Percentiles rank a stretch among this genome's conserved stretches.
phyloP scores from a whole-genome alignment of 2,797 vertebrate genomes.

The Xenentodon cancila region DNA sequence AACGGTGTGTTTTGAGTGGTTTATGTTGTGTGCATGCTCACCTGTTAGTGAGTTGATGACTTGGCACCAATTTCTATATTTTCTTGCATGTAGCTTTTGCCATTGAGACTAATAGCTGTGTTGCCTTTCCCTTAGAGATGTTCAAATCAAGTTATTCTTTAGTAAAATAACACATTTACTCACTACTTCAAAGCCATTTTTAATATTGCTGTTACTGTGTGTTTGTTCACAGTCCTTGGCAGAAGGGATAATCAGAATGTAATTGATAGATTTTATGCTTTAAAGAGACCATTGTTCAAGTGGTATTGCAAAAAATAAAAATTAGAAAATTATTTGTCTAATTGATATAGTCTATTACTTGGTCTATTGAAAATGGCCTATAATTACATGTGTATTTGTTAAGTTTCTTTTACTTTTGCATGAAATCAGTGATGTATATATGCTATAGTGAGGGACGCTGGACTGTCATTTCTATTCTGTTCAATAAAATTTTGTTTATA shows the following conservation, averaged over 20 bases:
- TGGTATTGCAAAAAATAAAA: slow-evolving; percentile 1
- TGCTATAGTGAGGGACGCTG: no score
- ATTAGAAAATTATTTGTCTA: not conserved
- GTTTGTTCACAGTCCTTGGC: not conserved
- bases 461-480: no score
- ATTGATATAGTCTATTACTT: slow-evolving; percentile 12
- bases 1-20: slow-evolving; percentile 27
- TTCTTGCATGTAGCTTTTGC: slow-evolving; percentile 13
- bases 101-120: slow-evolving; percentile 13
- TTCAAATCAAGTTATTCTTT: slow-evolving; percentile 17
- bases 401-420: no score
- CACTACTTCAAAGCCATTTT: slow-evolving; percentile 13
- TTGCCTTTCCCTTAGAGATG: slow-evolving; percentile 26
- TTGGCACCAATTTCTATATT: slow-evolving; percentile 9
- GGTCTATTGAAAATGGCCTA: slow-evolving; percentile 7
- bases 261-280: slow-evolving; percentile 5
- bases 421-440: no score
- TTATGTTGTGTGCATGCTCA: slow-evolving; percentile 10
- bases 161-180: slow-evolving; percentile 12
- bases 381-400: not conserved
- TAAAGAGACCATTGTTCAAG: slow-evolving; percentile 18
- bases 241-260: slow-evolving; percentile 15
- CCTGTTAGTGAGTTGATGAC: slow-evolving; percentile 30
- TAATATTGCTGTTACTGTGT: slow-evolving; percentile 2
- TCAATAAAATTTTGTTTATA: no score